These are phyloP conservation scores for Pomacea maculata DNA, from an alignment of 1,140 invertebrate genomes.

Conservation along the genomic window DNA sequence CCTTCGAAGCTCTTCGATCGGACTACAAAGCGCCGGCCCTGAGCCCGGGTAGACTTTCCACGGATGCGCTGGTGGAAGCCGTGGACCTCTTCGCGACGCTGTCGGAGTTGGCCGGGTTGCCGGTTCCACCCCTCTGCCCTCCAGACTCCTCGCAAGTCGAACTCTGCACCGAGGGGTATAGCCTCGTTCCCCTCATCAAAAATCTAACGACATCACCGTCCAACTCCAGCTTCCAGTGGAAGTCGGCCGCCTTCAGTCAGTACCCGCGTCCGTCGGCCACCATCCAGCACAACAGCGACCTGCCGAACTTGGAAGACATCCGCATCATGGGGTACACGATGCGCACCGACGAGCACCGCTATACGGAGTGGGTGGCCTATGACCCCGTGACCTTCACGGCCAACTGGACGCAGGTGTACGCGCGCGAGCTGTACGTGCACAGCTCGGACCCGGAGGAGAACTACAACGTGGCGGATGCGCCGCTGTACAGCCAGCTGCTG, in stretches of 20 bases:
- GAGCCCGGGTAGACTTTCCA: slow-evolving; percentile 5
- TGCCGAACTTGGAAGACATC: slow-evolving; percentile 78
- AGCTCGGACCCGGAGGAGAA: slow-evolving; percentile 75
- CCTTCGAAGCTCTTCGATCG: not conserved
- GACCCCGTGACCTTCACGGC: slow-evolving; percentile 50
- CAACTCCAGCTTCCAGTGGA: slow-evolving; percentile 34
- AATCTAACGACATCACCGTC: slow-evolving; percentile 17
- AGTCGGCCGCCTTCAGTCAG: slow-evolving; percentile 75
- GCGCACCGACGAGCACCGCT: slow-evolving; percentile 75
- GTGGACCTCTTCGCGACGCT: slow-evolving; percentile 88
- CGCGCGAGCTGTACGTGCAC: slow-evolving; percentile 72
- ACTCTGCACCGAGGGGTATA: slow-evolving; percentile 80
- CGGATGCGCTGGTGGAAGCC: slow-evolving; percentile 74
- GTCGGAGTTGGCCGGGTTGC: slow-evolving; percentile 75
- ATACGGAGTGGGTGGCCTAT: slow-evolving; percentile 79
- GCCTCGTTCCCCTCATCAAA: slow-evolving; percentile 67
- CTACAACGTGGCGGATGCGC: slow-evolving; percentile 71
- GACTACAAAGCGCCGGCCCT: not conserved
- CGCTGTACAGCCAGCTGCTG: slow-evolving; percentile 36
- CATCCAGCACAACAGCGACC: slow-evolving; percentile 79
- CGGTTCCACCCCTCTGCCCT: slow-evolving; percentile 70
- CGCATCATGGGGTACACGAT: slow-evolving; percentile 84
- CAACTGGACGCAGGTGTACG: slow-evolving; percentile 75
- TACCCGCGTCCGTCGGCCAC: slow-evolving; percentile 79
- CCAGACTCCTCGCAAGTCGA: slow-evolving; percentile 56